Evolutionary conservation across 2,797 vertebrate species (phyloP).

Genomic region (Anableps anableps): DNA sequence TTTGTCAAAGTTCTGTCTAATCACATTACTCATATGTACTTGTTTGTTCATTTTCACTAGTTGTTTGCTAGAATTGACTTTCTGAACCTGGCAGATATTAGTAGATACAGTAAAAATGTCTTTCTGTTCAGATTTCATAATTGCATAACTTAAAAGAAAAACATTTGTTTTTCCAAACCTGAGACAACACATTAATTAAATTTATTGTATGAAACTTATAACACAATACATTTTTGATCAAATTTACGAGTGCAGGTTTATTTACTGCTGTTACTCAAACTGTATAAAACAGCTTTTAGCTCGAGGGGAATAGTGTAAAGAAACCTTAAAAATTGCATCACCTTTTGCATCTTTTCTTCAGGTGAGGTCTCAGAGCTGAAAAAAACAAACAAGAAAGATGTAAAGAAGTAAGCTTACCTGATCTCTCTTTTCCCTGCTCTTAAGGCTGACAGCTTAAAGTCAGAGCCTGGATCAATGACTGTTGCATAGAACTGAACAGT

Average conservation of each 20-base stretch:
- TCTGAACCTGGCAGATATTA: not conserved
- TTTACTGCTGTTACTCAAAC: not conserved
- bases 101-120: not conserved
- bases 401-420: conserved; percentile 14
- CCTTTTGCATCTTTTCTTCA: conserved; percentile 15
- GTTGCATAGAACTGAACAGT: not conserved
- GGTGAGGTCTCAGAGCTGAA: conserved; percentile 9
- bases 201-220: not conserved
- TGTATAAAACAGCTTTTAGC: conserved; percentile 4
- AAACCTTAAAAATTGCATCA: conserved; percentile 4
- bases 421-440: conserved; percentile 10
- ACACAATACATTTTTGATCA: not conserved
- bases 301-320: conserved; percentile 5
- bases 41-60: not conserved
- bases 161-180: not conserved
- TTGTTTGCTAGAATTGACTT: not conserved
- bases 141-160: not conserved
- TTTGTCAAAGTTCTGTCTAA: not conserved
- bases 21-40: not conserved
- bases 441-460: conserved; percentile 19
- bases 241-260: not conserved
- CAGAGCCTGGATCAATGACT: conserved; percentile 11
- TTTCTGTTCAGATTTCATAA: not conserved
- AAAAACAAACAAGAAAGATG: not conserved
- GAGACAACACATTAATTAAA: not conserved